Evolutionary conservation across 2,888 invertebrate genomes (phyloP).

Genomic region (Maniola hyperantus): DNA sequence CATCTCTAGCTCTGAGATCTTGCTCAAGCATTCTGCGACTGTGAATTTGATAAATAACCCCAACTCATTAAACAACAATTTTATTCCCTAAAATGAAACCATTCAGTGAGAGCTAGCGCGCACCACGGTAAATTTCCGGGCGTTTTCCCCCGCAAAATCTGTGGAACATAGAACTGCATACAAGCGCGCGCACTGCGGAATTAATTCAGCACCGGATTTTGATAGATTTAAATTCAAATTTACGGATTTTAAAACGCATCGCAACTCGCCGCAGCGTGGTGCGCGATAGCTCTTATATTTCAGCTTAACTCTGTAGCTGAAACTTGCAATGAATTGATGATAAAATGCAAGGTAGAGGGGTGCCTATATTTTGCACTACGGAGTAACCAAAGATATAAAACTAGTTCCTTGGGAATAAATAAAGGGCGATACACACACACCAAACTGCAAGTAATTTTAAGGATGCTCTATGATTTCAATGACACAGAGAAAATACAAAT

Average conservation of each 20-base stretch:
- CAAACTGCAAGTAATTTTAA: background rate
- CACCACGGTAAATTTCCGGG: too few species aligned
- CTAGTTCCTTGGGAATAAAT: background rate
- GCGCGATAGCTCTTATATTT: too few species aligned
- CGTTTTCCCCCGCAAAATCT: too few species aligned
- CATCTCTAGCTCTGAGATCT: slow-evolving; percentile 81
- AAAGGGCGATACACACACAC: background rate
- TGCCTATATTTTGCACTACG: background rate
- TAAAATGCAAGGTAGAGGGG: background rate
- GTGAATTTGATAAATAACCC: slow-evolving; percentile 41
- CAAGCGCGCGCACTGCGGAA: too few species aligned
- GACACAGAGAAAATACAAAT: background rate
- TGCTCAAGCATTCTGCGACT: slow-evolving; percentile 83
- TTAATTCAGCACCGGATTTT: too few species aligned
- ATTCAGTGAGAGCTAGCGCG: too few species aligned
- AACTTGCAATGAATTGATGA: slow-evolving; percentile 3
- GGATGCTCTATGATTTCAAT: background rate
- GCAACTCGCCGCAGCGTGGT: too few species aligned
- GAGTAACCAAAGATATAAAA: too few species aligned
- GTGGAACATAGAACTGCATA: too few species aligned
- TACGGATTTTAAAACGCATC: too few species aligned
- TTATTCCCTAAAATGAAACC: too few species aligned
- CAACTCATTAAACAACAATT: background rate
- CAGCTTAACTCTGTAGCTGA: background rate
- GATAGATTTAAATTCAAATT: too few species aligned